Evolutionary conservation across 37 sponge, comb jelly and placozoan genomes (phyloP), one percentile per base, ranked within the genome.

Genomic region (Ianthella basta): DNA sequence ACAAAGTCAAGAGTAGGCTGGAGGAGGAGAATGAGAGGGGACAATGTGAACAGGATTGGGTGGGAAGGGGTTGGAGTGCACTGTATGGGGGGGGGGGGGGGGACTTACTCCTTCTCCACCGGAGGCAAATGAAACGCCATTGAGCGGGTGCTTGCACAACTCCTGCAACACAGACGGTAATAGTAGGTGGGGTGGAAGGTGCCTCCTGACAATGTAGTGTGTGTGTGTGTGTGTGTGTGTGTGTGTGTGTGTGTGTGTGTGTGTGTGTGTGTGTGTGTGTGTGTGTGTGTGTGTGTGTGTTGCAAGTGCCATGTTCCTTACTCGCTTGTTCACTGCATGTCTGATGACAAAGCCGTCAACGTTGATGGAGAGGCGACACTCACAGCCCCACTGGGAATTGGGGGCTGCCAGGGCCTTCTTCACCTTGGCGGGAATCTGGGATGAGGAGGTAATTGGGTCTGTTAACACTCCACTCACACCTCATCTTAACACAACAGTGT

Each of bases 41-140:
- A 13, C 23, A 72, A 15, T 8, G 34, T 6, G 15, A 34, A n/a
- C 34, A 29, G 60, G 33, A 18, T 21, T 15, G 21, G 68, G 10
- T 21, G 29, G 57, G n/a, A 56, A 24, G 27, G 29, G 41, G 56
- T n/a, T n/a, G 30, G 57, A 79, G 54, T 56, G 54, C n/a, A n/a
- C n/a, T n/a, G 20, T 3, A n/a, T 15, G 57, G 56, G 29, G 4
- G 54, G 80, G 80, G 59, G 59, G 59, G 80, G 59, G 80, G 34
- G 16, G 24, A 89, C 94, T 83, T 60, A 95, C 96, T 68, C 91
- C 93, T 73, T 95, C 96, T 82, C 96, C 96, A 27, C 91, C 91
- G 81, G 91, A 82, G n/a, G 96, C 96, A 90, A 95, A 95, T 16
- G 96, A 95, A 38, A 95, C 90, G 25, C 91, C 85, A 24, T 93